phyloP scores from a whole-genome alignment of 2,888 invertebrate genomes.

The Orthosia gracilis region DNA sequence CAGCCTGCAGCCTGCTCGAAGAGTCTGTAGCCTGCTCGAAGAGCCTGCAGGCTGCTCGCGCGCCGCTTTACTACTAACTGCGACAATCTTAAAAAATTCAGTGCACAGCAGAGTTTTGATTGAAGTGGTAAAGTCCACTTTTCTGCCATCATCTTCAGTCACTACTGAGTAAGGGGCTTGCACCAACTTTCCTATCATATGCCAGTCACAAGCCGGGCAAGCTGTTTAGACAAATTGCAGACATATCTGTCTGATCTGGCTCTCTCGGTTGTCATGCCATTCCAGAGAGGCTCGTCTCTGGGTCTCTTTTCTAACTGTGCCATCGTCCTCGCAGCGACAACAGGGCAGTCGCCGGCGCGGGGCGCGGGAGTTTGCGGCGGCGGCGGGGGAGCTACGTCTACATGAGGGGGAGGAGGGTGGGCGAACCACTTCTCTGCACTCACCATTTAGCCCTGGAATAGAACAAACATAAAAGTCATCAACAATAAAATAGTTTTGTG shows the following conservation, averaged over 20 bases:
- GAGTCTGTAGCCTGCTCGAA: too few relatives aligned
- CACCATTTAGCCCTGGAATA: constrained; percentile 88
- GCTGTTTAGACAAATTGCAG: background rate
- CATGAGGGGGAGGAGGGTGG: background rate
- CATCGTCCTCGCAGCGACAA: background rate
- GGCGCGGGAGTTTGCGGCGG: background rate
- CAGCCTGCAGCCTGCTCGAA: too few relatives aligned
- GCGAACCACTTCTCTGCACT: constrained; percentile 66
- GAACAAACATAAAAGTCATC: constrained; percentile 57
- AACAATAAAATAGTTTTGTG: background rate
- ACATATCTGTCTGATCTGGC: too few relatives aligned
- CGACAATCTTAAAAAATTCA: too few relatives aligned
- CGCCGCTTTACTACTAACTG: too few relatives aligned
- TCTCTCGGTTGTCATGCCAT: background rate
- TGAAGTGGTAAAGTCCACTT: background rate
- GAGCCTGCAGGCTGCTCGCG: too few relatives aligned
- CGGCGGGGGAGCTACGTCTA: background rate
- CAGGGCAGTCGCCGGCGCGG: background rate
- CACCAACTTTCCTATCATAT: background rate
- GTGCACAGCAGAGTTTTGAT: background rate
- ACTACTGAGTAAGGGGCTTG: background rate
- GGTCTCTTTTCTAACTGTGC: background rate
- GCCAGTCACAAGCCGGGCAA: background rate
- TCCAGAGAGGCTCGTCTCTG: background rate
- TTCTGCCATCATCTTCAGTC: background rate